Evolutionary conservation across 1,140 invertebrate species (phyloP), one percentile per base, ranked within the genome.

Genomic region (Nasonia giraulti): DNA sequence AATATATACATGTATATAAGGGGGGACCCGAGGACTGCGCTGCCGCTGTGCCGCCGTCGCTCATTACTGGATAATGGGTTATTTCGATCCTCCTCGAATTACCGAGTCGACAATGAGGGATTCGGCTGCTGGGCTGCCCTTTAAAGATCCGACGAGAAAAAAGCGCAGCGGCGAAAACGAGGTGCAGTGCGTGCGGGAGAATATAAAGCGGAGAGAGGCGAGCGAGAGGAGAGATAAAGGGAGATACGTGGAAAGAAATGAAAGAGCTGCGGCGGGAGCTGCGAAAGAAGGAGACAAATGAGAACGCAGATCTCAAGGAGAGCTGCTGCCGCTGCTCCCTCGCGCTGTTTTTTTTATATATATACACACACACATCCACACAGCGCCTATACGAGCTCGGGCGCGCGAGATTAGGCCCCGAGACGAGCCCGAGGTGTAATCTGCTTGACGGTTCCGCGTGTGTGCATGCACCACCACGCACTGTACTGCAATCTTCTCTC

Each of bases 81-180:
- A 90, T 91, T 91, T 91, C 89, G 90, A 91, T 91, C 89, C 90
- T 90, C 87, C 89, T 91, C 89, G 87, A 91, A 91, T 91, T 91
- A 91, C 90, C 89, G 87, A 91, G 87, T 90, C 90, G 89, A 91
- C 90, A 90, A 91, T 90, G 87, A 91, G 89, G 86, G 88, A 91
- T 91, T 90, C 87, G 90, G 84, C 66, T 50, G 77, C 6, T 33
- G 78, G 66, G 23, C 37, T 86, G 81, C 40, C 83, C 74, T 73
- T 83, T 88, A 83, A 80, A 83, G 55, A 77, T 77, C 33, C 5
- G 12, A 47, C 68, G 69, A 73, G 47, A 62, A 66, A 23, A 74
- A 33, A 14, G 55, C 20, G 20, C 55, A 17, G 55, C 17, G 47
- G 47, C 14, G 47, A 23, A 47, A 33, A 33, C 6, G 20, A 80